Evolutionary conservation across 2,797 vertebrate species (phyloP), one percentile per base, ranked within the genome.

Genomic region (Spheniscus humboldti): DNA sequence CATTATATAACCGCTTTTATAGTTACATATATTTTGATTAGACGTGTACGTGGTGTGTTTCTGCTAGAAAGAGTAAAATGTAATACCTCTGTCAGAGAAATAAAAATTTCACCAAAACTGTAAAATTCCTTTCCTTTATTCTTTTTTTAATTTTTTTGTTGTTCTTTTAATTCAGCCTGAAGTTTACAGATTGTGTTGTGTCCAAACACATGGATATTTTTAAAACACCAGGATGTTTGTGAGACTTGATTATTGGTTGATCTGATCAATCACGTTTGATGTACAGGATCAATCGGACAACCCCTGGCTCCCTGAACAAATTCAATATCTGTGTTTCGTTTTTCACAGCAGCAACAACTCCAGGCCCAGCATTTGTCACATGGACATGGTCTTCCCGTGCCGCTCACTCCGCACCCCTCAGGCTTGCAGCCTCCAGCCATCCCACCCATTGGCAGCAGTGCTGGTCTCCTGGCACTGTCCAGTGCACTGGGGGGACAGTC

Each of bases 311-410:
- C 37, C 41, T 8, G 96, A 94, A 96, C 98, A 98, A 96, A 95
- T 98, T 98, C 98, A 98, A 98, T 98, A 98, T 98, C 98, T 98
- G 28, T 96, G 93, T 98, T 97, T 96, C 55, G 30, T 98, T 98
- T 97, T 97, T 98, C 98, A 98, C 99, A 99, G 99, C 99, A 99
- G 99, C 99, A 99, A 97, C 99, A 99, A 98, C 99, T 99, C 98
- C 99, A 99, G 97, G 99, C 99, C 92, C 99, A 99, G 98, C 99
- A 99, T 97, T 98, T 99, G 75, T 99, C 99, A 92, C 99, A 99
- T 52, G 99, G 99, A 96, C 99, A 99, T 85, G 99, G 98, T 97
- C 98, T 99, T 87, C 99, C 99, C 0, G 98, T 99, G 85, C 99
- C 99, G 1, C 98, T 99, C 92, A 99, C 99, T 22, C 99, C 99